Conservation (phyloP, 1,140 invertebrate genomes). For the Venturia canescens region DNA sequence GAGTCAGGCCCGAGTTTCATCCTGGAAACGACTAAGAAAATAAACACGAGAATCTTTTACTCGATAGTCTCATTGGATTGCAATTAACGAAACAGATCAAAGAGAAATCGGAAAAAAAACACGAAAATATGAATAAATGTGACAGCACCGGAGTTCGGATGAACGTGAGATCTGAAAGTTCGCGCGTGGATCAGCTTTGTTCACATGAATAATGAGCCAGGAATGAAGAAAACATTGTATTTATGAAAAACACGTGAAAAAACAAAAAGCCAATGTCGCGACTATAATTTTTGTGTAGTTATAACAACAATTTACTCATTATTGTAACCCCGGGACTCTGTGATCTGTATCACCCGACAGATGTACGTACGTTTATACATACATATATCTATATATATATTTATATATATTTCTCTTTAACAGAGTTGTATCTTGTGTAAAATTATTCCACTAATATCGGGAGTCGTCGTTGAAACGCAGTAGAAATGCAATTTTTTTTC, state of each 20-base stretch:
- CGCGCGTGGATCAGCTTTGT: neutral
- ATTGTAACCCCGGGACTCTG: slow-evolving; percentile 1
- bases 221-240: neutral
- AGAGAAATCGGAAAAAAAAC: neutral
- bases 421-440: slow-evolving; percentile 8
- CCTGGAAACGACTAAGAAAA: slow-evolving; percentile 44
- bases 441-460: neutral
- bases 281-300: neutral
- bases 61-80: slow-evolving; percentile 25
- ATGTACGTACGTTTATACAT: slow-evolving; percentile 1
- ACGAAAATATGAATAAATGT: neutral
- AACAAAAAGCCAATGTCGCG: neutral
- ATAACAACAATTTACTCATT: neutral
- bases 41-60: slow-evolving; percentile 47
- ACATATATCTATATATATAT: neutral
- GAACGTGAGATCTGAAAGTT: neutral
- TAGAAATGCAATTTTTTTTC: too few relatives aligned
- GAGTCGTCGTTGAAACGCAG: too few relatives aligned
- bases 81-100: neutral
- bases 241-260: neutral
- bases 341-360: slow-evolving; percentile 23
- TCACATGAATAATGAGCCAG: neutral
- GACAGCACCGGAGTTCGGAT: slow-evolving; percentile 18
- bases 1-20: neutral
- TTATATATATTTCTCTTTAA: neutral